These are phyloP conservation scores for Erethizon dorsatum DNA, from an alignment of 2,797 vertebrate species.

Conservation along the genomic window DNA sequence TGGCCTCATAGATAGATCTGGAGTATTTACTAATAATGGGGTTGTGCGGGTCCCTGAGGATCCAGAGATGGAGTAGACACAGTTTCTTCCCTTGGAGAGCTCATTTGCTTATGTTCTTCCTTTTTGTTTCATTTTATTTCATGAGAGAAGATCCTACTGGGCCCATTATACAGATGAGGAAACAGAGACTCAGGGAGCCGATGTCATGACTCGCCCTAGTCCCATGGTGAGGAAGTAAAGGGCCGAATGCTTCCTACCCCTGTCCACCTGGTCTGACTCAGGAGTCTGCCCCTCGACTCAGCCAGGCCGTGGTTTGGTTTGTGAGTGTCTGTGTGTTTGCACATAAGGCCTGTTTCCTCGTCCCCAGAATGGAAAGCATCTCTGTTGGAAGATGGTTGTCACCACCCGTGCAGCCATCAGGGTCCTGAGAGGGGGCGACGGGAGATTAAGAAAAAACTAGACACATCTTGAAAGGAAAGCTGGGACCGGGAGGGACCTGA, in stretches of 20 bases:
- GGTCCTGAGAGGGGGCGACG: background rate
- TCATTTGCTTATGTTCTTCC: background rate
- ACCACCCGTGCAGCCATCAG: background rate
- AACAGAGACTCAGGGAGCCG: background rate
- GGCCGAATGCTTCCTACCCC: background rate
- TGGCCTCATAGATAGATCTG: background rate
- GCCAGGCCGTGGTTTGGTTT: background rate
- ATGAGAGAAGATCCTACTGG: background rate
- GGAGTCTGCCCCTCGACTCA: background rate
- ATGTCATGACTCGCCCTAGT: background rate
- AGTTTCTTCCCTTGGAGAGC: background rate
- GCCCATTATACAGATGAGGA: background rate
- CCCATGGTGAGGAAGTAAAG: background rate
- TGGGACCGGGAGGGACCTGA: background rate
- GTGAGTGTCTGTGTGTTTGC: constrained; percentile 36
- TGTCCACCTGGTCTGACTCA: background rate
- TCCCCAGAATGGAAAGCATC: background rate
- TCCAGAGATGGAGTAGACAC: too few relatives aligned
- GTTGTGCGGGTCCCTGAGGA: background rate
- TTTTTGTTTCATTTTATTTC: background rate
- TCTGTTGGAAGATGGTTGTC: background rate
- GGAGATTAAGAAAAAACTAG: background rate
- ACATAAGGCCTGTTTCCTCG: background rate
- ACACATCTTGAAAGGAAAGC: background rate
- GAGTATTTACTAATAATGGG: background rate